Percentiles rank a stretch among this genome's conserved stretches.
Evolutionary conservation across 2,797 vertebrate species (phyloP).

Genomic region (Rhinichthys osculus): DNA sequence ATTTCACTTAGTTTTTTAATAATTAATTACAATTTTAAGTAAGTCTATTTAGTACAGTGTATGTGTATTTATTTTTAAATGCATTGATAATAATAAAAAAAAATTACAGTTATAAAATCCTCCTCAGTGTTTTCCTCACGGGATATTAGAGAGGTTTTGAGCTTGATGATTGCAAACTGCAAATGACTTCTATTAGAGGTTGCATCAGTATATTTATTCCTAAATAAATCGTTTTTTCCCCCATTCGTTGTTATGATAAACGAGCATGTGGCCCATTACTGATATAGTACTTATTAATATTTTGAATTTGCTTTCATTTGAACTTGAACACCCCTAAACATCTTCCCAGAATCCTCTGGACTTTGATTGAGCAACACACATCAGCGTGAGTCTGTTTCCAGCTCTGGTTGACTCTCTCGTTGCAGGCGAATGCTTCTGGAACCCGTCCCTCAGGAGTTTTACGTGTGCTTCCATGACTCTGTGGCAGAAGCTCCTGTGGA

Average conservation of each 20-base stretch:
- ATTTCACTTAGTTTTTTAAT: too few species aligned
- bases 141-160: background rate
- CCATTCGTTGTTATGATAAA: background rate
- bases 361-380: too few species aligned
- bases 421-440: slow-evolving; percentile 89
- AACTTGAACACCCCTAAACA: background rate
- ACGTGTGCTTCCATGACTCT: slow-evolving; percentile 96
- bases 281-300: background rate
- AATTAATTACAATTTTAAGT: too few species aligned
- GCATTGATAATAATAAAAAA: background rate
- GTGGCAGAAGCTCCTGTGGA: slow-evolving; percentile 92
- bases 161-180: too few species aligned
- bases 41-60: too few species aligned
- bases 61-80: background rate
- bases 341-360: too few species aligned
- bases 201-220: too few species aligned
- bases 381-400: background rate
- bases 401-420: slow-evolving; percentile 2
- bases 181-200: too few species aligned
- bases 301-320: background rate
- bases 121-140: background rate
- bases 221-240: too few species aligned
- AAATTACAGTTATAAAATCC: too few species aligned
- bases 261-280: background rate
- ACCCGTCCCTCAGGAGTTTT: slow-evolving; percentile 93